phyloP scores from a whole-genome alignment of 2,888 invertebrate genomes.

The Zaprionus obscuricornis region DNA sequence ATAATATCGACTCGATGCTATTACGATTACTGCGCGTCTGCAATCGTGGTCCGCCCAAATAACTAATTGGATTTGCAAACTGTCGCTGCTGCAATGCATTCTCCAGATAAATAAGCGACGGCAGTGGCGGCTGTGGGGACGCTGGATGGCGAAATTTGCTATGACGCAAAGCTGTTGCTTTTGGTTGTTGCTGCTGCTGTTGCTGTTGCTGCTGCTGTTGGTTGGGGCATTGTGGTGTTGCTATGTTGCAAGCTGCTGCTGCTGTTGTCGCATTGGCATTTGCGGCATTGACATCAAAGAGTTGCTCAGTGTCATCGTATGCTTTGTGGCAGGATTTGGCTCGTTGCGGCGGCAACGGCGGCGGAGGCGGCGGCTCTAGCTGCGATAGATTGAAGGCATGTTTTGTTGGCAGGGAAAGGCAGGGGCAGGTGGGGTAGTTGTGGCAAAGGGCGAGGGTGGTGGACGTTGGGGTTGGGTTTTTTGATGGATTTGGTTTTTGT shows the following conservation, averaged over 20 bases:
- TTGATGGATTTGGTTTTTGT: conserved; percentile 8
- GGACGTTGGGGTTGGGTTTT: conserved; percentile 11
- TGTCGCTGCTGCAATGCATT: conserved; percentile 74
- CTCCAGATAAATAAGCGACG: conserved; percentile 84
- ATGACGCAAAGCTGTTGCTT: conserved; percentile 37
- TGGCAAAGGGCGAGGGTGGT: not conserved
- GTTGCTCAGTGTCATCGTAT: conserved; percentile 51
- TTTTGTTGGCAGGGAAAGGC: conserved; percentile 18
- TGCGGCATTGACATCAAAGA: conserved; percentile 52
- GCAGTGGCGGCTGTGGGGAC: conserved; percentile 33
- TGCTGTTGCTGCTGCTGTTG: conserved; percentile 2
- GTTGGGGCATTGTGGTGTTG: conserved; percentile 2
- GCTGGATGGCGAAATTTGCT: too few species aligned
- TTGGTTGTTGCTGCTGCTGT: conserved; percentile 8
- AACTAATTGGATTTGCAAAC: conserved; percentile 88
- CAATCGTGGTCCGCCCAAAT: conserved; percentile 87
- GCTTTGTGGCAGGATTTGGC: conserved; percentile 69
- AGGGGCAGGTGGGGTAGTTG: conserved; percentile 3
- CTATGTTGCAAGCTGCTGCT: conserved; percentile 13
- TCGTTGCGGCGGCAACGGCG: conserved; percentile 46
- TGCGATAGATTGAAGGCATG: conserved; percentile 50
- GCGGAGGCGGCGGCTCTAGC: conserved; percentile 21
- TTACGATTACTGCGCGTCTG: conserved; percentile 84
- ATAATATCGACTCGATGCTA: conserved; percentile 88
- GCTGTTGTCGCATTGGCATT: conserved; percentile 44